These are phyloP conservation scores for Hapalemur alaotrensis DNA, from an alignment of 2,797 vertebrate genomes.

Conservation along the genomic window DNA sequence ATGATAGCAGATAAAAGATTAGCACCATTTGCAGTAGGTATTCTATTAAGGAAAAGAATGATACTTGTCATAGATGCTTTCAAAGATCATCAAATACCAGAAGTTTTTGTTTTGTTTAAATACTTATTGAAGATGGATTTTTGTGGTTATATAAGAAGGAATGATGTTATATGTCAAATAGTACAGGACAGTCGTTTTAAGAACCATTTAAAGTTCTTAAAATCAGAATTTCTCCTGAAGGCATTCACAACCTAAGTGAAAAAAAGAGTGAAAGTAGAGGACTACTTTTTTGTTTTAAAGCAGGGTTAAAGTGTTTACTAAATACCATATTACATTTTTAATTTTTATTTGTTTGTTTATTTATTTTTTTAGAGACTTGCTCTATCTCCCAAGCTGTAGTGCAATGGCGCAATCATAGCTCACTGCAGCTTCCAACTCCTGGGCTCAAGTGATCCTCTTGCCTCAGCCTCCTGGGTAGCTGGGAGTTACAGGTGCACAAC, in stretches of 20 bases:
- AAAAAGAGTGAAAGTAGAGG: not conserved
- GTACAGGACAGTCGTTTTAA: not conserved
- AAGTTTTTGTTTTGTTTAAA: not conserved
- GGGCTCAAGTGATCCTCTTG: too few species aligned
- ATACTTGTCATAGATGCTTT: constrained; percentile 12
- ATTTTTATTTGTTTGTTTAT: too few species aligned
- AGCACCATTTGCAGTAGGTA: not conserved
- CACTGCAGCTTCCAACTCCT: too few species aligned
- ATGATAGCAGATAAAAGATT: not conserved
- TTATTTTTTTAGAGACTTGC: too few species aligned
- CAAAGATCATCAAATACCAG: not conserved
- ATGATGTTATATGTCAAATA: not conserved
- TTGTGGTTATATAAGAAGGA: constrained; percentile 2
- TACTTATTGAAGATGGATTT: not conserved
- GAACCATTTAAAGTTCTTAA: not conserved
- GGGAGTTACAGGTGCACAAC: too few species aligned
- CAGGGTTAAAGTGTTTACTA: not conserved
- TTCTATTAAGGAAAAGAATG: not conserved
- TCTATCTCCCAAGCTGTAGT: too few species aligned
- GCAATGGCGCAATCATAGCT: too few species aligned
- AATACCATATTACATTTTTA: not conserved
- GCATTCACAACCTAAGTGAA: not conserved
- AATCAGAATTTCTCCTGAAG: not conserved
- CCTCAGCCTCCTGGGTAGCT: too few species aligned
- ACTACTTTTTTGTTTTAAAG: not conserved